phyloP scores from a whole-genome alignment of 2,888 invertebrate species.

The Ormyrus labotus region DNA sequence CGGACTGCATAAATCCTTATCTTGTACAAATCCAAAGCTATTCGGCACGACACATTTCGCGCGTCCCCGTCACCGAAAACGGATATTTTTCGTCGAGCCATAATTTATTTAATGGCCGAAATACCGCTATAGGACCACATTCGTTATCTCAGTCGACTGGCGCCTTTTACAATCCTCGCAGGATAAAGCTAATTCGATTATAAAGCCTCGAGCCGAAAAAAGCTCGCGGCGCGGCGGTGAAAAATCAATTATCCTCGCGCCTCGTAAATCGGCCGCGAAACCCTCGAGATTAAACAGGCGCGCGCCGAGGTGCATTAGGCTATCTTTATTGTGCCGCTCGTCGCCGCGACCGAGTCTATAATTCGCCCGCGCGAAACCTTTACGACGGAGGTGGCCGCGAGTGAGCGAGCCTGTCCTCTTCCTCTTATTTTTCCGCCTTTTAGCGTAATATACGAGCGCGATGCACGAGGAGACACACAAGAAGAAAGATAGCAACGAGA shows the following conservation, averaged over 20 bases:
- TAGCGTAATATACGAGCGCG: constrained; percentile 45
- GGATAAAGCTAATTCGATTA: constrained; percentile 52
- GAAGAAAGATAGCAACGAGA: constrained; percentile 2
- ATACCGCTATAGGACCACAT: background rate
- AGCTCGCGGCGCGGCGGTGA: constrained; percentile 21
- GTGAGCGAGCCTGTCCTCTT: background rate
- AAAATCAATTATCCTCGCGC: constrained; percentile 49
- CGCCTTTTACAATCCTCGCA: constrained; percentile 22
- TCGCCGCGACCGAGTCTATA: constrained; percentile 12
- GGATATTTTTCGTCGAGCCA: background rate
- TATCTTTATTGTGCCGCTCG: constrained; percentile 43
- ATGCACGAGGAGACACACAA: constrained; percentile 21
- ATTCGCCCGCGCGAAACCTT: background rate
- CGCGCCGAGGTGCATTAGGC: constrained; percentile 41
- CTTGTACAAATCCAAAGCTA: too few species aligned
- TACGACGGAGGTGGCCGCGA: background rate
- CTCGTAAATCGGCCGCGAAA: constrained; percentile 43
- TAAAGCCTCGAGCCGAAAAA: background rate
- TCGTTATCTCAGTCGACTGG: constrained; percentile 18
- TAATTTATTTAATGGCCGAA: constrained; percentile 20
- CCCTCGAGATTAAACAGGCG: constrained; percentile 45
- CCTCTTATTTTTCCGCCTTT: constrained; percentile 35
- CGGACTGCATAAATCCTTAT: background rate
- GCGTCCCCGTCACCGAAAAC: background rate
- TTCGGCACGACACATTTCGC: too few species aligned